Percentiles rank a stretch among this genome's conserved stretches.
Conservation (phyloP, 2,797 vertebrate species). For the Rhinatrema bivittatum region DNA sequence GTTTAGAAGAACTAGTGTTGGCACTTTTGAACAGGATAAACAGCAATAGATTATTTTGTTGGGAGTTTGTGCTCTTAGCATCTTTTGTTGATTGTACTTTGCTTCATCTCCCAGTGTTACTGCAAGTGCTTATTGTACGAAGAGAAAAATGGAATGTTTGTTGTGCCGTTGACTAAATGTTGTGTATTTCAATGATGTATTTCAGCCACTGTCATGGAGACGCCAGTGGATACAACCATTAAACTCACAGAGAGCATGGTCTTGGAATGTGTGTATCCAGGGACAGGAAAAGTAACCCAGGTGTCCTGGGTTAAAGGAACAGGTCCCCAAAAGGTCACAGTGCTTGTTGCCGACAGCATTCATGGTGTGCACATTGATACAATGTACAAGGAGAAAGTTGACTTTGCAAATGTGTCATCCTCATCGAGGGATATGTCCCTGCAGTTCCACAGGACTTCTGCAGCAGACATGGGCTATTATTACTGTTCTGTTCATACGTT, state of each 20-base stretch:
- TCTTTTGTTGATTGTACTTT: too few relatives aligned
- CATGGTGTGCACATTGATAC: slow-evolving; percentile 24
- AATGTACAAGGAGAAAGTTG: slow-evolving; percentile 49
- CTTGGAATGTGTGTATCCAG: slow-evolving; percentile 63
- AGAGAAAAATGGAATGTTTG: too few relatives aligned
- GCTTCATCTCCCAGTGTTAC: too few relatives aligned
- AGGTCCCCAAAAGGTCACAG: slow-evolving; percentile 8
- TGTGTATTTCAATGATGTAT: background rate
- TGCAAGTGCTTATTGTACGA: too few relatives aligned
- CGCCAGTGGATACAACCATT: slow-evolving; percentile 37
- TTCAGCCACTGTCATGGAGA: slow-evolving; percentile 18
- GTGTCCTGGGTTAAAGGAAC: slow-evolving; percentile 65
- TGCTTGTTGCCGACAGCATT: slow-evolving; percentile 57
- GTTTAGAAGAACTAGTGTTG: background rate
- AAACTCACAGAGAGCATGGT: slow-evolving; percentile 62
- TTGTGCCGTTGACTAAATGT: too few relatives aligned
- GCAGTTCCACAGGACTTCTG: slow-evolving; percentile 55
- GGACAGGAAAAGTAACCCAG: slow-evolving; percentile 53
- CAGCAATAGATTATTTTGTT: too few relatives aligned
- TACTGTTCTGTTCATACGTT: slow-evolving; percentile 62
- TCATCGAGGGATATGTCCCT: slow-evolving; percentile 55
- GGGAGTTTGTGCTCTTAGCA: too few relatives aligned
- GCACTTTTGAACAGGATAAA: too few relatives aligned
- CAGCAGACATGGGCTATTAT: slow-evolving; percentile 62
- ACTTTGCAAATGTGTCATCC: slow-evolving; percentile 46